Conservation (phyloP, 2,888 invertebrate genomes). For the Erebia ligea region DNA sequence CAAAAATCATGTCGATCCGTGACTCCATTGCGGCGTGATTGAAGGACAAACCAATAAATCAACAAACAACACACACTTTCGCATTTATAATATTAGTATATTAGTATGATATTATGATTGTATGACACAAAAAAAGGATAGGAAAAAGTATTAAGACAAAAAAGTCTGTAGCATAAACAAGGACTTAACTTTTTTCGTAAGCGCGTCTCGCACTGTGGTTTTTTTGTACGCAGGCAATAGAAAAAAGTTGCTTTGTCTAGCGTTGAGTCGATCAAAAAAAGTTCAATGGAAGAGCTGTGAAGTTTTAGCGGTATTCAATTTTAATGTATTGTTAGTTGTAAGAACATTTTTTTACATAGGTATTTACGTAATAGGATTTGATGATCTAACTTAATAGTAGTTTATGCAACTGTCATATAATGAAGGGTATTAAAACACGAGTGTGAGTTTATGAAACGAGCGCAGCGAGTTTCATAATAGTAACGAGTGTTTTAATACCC, state of each 20-base stretch:
- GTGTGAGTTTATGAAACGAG: too few relatives aligned
- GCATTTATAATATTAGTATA: too few relatives aligned
- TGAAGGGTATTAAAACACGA: too few relatives aligned
- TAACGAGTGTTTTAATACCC: too few relatives aligned
- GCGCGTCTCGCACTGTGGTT: slow-evolving; percentile 10
- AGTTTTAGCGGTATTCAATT: slow-evolving; percentile 16
- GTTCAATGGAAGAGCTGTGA: slow-evolving; percentile 12
- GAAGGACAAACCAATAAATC: too few relatives aligned
- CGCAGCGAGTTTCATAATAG: too few relatives aligned
- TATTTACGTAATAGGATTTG: neutral
- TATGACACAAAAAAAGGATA: too few relatives aligned
- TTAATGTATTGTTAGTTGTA: slow-evolving; percentile 5
- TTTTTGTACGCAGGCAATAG: neutral
- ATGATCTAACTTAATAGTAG: neutral
- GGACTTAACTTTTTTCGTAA: neutral
- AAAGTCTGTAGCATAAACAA: neutral
- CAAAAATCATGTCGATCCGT: too few relatives aligned
- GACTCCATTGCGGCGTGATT: too few relatives aligned
- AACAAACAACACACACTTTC: too few relatives aligned
- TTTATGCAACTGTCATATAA: too few relatives aligned
- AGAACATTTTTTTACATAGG: neutral
- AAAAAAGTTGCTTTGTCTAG: slow-evolving; percentile 9
- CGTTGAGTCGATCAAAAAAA: neutral
- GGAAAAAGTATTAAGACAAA: neutral
- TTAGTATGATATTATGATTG: too few relatives aligned